Evolutionary conservation across 2,888 invertebrate species (phyloP), one percentile per base, ranked within the genome.

Genomic region (Cheilosia variabilis): DNA sequence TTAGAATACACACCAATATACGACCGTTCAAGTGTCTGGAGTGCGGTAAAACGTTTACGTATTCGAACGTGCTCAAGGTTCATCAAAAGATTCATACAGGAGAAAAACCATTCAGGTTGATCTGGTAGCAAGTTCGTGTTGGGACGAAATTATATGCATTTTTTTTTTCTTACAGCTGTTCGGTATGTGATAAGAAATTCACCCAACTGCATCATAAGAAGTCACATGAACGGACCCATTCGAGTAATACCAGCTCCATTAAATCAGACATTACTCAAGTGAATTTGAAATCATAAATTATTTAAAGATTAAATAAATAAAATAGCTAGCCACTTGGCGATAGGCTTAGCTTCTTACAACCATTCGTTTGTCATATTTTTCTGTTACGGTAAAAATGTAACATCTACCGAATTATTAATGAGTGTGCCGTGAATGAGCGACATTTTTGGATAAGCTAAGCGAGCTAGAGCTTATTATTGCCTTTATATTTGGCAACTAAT

Each of bases 1-100:
- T 5, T 27, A 91, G 91, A 7, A 90, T 90, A 37, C 91, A 91
- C 76, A 91, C 91, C 1, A 90, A 91, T 10, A 91, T 91, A 73
- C 87, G 91, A 1, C 91, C 91, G 0, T 91, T 90, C 60, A 88
- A 89, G 27, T 91, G 92, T 57, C 76, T 77, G 4, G 88, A 88
- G 19, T 91, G 91, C 65, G 87, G 87, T 1, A 91, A 91, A 65
- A 87, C 89, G 0, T 91, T 91, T 79, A 88, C 90, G 1, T 91
- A 91, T 65, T 91, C 91, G 2, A 91, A 91, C 84, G 91, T 91
- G 0, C 87, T 92, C 0, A 90, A 90, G 37, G 91, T 91, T 0
- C 91, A 91, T 66, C 87, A 90, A 0, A 89, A 90, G 78, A 90
- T 87, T 0, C 91, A 91, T 57, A 91, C 91, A 0, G 91, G 91